Evolutionary conservation across 2,113 vertebrate genomes (phyloP).

Genomic region (Proteles cristata): DNA sequence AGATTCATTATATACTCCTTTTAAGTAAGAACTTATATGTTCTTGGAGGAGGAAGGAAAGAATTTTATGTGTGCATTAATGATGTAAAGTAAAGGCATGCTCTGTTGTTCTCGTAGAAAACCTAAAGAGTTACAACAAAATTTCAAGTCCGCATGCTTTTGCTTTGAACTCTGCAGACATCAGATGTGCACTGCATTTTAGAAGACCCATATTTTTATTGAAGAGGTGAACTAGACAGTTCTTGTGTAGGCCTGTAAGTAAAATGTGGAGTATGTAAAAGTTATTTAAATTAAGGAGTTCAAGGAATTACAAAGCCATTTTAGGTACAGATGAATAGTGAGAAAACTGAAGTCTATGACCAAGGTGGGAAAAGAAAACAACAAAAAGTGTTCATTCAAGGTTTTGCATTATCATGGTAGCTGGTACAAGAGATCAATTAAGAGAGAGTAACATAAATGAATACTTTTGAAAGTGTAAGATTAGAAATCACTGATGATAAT

Average conservation of each 20-base stretch:
- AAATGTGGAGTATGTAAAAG: background rate
- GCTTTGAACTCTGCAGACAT: background rate
- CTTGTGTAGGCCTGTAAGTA: background rate
- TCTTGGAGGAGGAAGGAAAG: background rate
- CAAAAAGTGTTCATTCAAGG: background rate
- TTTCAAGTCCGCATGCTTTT: background rate
- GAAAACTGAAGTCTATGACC: background rate
- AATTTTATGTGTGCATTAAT: background rate
- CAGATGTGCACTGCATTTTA: constrained; percentile 2
- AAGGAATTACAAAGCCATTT: background rate
- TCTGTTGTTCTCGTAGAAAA: background rate
- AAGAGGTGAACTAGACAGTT: background rate
- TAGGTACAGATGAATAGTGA: background rate
- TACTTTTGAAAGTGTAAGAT: background rate
- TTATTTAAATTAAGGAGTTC: constrained; percentile 18
- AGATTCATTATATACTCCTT: background rate
- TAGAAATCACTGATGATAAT: background rate
- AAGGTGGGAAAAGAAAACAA: background rate
- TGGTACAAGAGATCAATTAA: background rate
- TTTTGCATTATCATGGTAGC: background rate
- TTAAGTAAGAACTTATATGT: background rate
- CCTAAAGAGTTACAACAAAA: constrained; percentile 7
- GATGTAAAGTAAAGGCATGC: background rate
- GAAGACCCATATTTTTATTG: background rate
- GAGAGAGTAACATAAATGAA: background rate